phyloP scores from a whole-genome alignment of 1,140 invertebrate species.

The Zaprionus vittiger region DNA sequence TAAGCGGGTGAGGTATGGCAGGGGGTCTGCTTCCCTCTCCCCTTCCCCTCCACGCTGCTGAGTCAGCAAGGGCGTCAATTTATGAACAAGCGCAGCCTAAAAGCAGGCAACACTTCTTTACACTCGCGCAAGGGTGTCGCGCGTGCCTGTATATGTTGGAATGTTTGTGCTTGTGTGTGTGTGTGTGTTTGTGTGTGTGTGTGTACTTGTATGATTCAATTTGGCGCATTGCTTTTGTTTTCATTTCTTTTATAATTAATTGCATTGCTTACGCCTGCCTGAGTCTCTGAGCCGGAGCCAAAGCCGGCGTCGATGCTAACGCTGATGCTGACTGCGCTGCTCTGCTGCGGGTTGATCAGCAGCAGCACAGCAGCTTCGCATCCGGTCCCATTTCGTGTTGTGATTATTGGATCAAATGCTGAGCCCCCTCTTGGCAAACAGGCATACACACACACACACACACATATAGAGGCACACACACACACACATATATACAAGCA shows the following conservation, averaged over 20 bases:
- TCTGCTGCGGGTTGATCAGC: slow-evolving; percentile 24
- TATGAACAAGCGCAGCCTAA: slow-evolving; percentile 70
- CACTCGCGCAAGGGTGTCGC: slow-evolving; percentile 22
- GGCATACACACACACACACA: slow-evolving; percentile 23
- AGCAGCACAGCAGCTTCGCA: slow-evolving; percentile 7
- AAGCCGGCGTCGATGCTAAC: not conserved
- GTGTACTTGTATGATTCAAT: slow-evolving; percentile 56
- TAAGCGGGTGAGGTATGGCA: not conserved
- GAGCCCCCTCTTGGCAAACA: slow-evolving; percentile 14
- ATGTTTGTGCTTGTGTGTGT: slow-evolving; percentile 14
- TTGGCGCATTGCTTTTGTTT: slow-evolving; percentile 75
- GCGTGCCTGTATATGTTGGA: not conserved
- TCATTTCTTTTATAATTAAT: slow-evolving; percentile 80
- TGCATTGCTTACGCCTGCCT: slow-evolving; percentile 77
- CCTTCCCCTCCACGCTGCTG: not conserved
- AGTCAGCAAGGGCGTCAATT: slow-evolving; percentile 52
- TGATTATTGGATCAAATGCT: slow-evolving; percentile 65
- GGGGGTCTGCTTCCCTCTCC: not conserved
- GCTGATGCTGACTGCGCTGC: not conserved
- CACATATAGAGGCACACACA: slow-evolving; percentile 2
- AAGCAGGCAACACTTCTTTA: slow-evolving; percentile 76
- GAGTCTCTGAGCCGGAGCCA: slow-evolving; percentile 46
- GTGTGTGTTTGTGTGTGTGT: slow-evolving; percentile 15
- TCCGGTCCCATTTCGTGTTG: slow-evolving; percentile 44
- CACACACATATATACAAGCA: not conserved